Conservation (phyloP, 1,140 invertebrate genomes). For the Saccostrea echinata region DNA sequence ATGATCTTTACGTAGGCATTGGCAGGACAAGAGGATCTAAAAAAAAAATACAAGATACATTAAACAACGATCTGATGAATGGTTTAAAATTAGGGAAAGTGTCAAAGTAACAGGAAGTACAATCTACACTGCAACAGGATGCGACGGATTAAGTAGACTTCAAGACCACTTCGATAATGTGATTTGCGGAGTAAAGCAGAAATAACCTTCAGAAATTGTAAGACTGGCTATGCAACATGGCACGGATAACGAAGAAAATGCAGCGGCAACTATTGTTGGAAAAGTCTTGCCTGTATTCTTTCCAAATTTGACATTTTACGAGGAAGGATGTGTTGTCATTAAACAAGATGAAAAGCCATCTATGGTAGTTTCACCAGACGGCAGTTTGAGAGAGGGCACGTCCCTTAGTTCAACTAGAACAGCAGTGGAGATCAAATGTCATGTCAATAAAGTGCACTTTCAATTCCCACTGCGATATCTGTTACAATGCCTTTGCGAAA, state of each 20-base stretch:
- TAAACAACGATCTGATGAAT: constrained; percentile 51
- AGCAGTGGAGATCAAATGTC: constrained; percentile 55
- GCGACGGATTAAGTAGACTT: constrained; percentile 41
- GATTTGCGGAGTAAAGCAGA: constrained; percentile 19
- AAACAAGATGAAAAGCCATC: neutral
- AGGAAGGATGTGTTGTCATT: constrained; percentile 47
- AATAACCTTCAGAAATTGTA: neutral
- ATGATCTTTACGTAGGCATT: neutral
- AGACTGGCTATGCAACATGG: constrained; percentile 51
- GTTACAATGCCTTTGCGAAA: constrained; percentile 47
- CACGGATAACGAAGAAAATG: constrained; percentile 46
- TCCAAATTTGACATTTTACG: constrained; percentile 46
- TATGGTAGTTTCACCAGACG: constrained; percentile 53
- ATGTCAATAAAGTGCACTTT: constrained; percentile 15
- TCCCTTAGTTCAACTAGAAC: neutral
- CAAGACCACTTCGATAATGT: constrained; percentile 55
- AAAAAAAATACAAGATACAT: neutral
- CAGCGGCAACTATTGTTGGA: constrained; percentile 48
- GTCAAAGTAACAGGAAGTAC: constrained; percentile 57
- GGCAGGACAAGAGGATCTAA: neutral
- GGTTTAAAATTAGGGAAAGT: constrained; percentile 41
- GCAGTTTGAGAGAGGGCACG: constrained; percentile 32
- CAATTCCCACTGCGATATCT: constrained; percentile 43
- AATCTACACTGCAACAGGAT: constrained; percentile 41
- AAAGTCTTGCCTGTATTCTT: constrained; percentile 46